Evolutionary conservation across 1,140 invertebrate genomes (phyloP).

Genomic region (Brachionus asplanchnoidis): DNA sequence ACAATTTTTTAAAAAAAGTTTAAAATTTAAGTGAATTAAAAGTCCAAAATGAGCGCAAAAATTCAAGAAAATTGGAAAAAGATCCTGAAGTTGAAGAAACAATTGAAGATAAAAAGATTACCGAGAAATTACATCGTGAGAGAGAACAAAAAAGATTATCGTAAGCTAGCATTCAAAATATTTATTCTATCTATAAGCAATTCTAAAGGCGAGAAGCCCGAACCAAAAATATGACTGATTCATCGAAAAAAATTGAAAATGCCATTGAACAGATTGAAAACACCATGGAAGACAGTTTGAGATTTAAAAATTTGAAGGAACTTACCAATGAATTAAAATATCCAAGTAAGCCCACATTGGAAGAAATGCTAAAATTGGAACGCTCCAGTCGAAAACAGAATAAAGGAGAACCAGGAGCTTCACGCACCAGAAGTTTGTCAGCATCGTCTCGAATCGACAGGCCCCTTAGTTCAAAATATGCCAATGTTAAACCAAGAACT

Average conservation of each 20-base stretch:
- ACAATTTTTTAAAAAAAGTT: too few species aligned
- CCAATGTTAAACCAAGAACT: slow-evolving; percentile 36
- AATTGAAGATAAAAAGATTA: slow-evolving; percentile 15
- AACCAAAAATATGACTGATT: slow-evolving; percentile 32
- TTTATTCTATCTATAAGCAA: not conserved
- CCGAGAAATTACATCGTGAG: slow-evolving; percentile 8
- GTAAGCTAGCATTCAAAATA: not conserved
- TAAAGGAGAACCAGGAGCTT: not conserved
- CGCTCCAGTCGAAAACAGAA: not conserved
- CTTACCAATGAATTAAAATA: slow-evolving; percentile 1
- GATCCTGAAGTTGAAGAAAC: slow-evolving; percentile 32
- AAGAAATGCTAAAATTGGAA: slow-evolving; percentile 14
- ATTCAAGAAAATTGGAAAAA: not conserved
- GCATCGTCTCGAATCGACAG: not conserved
- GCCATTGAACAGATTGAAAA: slow-evolving; percentile 37
- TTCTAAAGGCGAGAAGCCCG: slow-evolving; percentile 26
- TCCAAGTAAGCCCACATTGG: not conserved
- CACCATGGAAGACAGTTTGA: slow-evolving; percentile 17
- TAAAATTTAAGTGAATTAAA: not conserved
- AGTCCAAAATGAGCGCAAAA: not conserved
- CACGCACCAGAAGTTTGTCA: slow-evolving; percentile 3
- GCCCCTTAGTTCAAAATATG: not conserved
- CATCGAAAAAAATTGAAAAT: slow-evolving; percentile 19
- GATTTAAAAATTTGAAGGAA: slow-evolving; percentile 38
- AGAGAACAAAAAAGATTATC: slow-evolving; percentile 24